Evolutionary conservation across 2,113 vertebrate genomes (phyloP).

Genomic region (Myiagra hebetior): DNA sequence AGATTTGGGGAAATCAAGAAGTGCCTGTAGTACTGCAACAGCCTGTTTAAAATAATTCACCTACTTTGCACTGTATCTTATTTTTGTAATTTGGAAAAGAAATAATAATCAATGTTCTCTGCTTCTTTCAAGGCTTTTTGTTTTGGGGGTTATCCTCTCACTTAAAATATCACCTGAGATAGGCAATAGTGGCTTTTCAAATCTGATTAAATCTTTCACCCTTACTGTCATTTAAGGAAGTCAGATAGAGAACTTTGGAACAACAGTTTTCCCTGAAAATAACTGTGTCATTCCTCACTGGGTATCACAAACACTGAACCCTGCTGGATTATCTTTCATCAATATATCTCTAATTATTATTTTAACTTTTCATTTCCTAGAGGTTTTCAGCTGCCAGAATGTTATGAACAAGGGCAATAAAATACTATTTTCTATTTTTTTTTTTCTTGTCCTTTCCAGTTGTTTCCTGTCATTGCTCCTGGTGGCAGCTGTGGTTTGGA

Average conservation of each 20-base stretch:
- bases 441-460: constrained; percentile 64
- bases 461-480: constrained; percentile 93
- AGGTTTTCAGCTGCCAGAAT: neutral
- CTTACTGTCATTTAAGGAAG: neutral
- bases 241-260: neutral
- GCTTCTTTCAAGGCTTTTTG: neutral
- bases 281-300: neutral
- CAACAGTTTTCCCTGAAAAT: neutral
- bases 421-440: neutral
- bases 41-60: neutral
- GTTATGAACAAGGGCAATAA: neutral
- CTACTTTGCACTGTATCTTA: neutral
- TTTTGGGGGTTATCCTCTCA: neutral
- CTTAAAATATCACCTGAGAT: neutral
- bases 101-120: neutral
- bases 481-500: constrained; percentile 95
- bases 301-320: neutral
- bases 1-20: neutral
- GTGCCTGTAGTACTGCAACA: neutral
- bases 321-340: neutral
- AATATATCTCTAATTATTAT: neutral
- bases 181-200: neutral
- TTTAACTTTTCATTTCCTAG: neutral
- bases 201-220: neutral
- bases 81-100: neutral